A percentile compares a stretch with the other conserved stretches of the same genome.
Conservation (phyloP, 2,113 vertebrate genomes). For the Oncorhynchus kisutch region DNA sequence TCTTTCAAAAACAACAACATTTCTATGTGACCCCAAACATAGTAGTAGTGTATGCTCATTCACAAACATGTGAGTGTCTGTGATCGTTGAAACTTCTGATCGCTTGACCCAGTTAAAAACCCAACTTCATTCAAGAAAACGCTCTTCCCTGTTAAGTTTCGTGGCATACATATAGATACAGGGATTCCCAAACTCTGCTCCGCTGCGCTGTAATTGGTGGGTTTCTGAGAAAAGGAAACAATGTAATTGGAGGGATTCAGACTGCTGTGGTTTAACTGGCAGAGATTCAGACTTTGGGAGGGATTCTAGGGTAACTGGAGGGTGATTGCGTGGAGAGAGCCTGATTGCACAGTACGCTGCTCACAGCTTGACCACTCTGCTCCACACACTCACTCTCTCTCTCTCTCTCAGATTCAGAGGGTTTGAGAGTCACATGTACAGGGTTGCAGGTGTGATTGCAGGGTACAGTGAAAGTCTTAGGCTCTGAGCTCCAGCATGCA, state of each 20-base stretch:
- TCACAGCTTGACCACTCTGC: background rate
- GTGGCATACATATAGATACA: background rate
- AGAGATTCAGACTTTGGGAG: background rate
- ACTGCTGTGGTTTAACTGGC: background rate
- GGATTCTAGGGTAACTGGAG: background rate
- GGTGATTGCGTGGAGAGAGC: background rate
- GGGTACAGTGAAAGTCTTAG: too few relatives aligned
- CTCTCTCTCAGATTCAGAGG: too few relatives aligned
- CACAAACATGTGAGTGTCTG: background rate
- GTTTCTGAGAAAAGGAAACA: background rate
- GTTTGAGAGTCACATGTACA: too few relatives aligned
- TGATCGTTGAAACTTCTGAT: background rate
- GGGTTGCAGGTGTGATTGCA: too few relatives aligned
- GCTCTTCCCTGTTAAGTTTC: background rate
- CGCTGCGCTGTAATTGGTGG: slow-evolving; percentile 4
- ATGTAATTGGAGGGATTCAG: slow-evolving; percentile 4
- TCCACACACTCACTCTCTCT: background rate
- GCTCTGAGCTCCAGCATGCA: too few relatives aligned
- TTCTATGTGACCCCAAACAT: too few relatives aligned
- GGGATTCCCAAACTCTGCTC: background rate
- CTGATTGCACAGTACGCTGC: slow-evolving; percentile 1
- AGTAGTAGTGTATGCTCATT: background rate
- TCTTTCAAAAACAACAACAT: too few relatives aligned
- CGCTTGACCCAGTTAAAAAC: background rate
- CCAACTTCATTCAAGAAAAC: background rate